These are phyloP conservation scores for Bufo gargarizans DNA, from an alignment of 2,113 vertebrate species.

Conservation along the genomic window DNA sequence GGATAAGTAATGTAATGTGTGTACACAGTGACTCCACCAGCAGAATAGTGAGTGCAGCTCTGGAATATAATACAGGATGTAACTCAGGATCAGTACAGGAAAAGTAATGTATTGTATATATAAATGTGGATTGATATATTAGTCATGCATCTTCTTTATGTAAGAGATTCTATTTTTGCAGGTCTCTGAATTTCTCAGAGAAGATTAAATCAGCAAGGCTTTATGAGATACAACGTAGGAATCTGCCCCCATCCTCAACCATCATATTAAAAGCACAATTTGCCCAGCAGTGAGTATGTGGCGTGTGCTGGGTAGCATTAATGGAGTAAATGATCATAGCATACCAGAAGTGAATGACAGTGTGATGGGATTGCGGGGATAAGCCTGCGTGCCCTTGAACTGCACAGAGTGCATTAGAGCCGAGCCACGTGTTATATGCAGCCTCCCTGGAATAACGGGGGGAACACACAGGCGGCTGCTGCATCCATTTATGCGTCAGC, in stretches of 20 bases:
- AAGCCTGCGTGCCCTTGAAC: constrained; percentile 5
- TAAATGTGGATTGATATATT: not conserved
- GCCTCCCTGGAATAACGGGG: no score
- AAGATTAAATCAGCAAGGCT: not conserved
- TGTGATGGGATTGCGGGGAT: not conserved
- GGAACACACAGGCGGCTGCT: not conserved
- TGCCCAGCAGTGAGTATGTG: not conserved
- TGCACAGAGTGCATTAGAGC: not conserved
- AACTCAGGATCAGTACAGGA: not conserved
- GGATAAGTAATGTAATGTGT: no score
- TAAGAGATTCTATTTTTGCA: not conserved
- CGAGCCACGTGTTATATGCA: not conserved
- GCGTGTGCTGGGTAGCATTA: not conserved
- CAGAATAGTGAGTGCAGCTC: no score
- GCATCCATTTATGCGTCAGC: not conserved
- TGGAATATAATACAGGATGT: no score
- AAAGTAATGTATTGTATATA: not conserved
- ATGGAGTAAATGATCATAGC: not conserved
- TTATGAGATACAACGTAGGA: not conserved
- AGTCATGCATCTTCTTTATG: not conserved
- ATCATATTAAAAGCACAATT: not conserved
- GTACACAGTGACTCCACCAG: no score
- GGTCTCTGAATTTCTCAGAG: not conserved
- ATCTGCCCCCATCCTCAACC: not conserved
- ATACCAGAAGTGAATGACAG: not conserved